Base-by-base conservation (phyloP, 2,797 vertebrate species). In the Cynodonichthys magdalenae region DNA sequence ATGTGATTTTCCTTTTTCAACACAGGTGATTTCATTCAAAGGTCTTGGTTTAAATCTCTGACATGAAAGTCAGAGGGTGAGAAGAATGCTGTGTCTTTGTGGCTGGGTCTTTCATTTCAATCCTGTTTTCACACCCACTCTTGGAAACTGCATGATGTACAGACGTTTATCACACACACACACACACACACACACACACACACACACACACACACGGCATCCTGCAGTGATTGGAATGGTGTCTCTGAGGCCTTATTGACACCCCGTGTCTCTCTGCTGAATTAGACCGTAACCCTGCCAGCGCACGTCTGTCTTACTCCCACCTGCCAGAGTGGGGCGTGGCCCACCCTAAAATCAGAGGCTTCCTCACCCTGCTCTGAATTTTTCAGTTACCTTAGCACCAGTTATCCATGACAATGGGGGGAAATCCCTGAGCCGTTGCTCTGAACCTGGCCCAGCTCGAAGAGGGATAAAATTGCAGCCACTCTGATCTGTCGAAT, bases 161-260 rank as follows among this genome's bases (percentile, higher is more conserved):
- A 24, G 24, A 24, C 2, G 24, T 24, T 24, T 24, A 24, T 24
- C 24, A 24, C 24, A 3, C 24, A 24, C 24, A 24, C 24, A 3
- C 24, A n/a, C n/a, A n/a, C 24, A 24, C 24, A 24, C 24, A 24
- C 24, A 60, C 12, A 53, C 14, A 14, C 6, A 52, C 18, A 53
- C 27, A 59, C 17, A 59, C 29, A 51, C 20, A 34, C 6, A 48
- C 58, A 44, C 15, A 56, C 44, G 54, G 41, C 14, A 50, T 58
- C 48, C 76, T 76, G 77, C 69, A 88, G 85, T 78, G 72, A 74
- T 50, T 64, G 74, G 75, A 80, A 90, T 84, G 80, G 74, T 83
- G 80, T 81, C 62, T 75, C 42, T 79, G 80, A 79, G 57, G 60
- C 65, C 64, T 73, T 79, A 82, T 71, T 85, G 87, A 89, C 73